A percentile compares a stretch with the other conserved stretches of the same genome.
Evolutionary conservation across 2,797 vertebrate genomes (phyloP).

Genomic region (Syngnathus rostellatus): DNA sequence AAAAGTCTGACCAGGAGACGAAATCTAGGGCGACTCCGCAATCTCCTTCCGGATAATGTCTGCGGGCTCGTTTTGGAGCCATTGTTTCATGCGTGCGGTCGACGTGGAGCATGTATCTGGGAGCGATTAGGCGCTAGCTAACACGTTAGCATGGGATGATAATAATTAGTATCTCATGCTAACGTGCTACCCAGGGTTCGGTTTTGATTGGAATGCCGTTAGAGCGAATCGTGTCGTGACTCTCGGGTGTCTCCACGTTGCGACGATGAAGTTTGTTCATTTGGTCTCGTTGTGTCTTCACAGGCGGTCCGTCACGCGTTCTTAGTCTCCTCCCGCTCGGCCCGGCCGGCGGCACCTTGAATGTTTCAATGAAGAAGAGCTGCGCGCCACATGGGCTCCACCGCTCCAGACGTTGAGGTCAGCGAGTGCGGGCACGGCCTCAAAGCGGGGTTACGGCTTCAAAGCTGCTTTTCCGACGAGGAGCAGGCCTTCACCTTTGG

Average conservation of each 20-base stretch:
- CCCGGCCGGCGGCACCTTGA: no score
- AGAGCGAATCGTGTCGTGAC: not conserved
- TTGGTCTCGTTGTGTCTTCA: no score
- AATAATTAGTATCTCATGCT: not conserved
- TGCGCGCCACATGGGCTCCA: not conserved
- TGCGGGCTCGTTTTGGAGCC: not conserved
- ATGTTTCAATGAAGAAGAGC: not conserved
- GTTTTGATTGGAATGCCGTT: not conserved
- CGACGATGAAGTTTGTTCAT: no score
- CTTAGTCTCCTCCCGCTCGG: no score
- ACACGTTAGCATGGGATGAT: no score
- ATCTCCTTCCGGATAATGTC: not conserved
- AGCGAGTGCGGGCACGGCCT: not conserved
- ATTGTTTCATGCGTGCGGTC: not conserved
- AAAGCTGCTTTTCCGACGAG: not conserved
- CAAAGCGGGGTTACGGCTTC: not conserved
- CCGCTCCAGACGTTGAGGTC: not conserved
- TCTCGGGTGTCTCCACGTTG: no score
- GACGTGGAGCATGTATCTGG: no score
- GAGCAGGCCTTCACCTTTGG: not conserved
- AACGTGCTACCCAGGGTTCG: not conserved
- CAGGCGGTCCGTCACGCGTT: not conserved
- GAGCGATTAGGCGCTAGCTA: not conserved
- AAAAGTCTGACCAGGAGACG: slow-evolving; percentile 8
- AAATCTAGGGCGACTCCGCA: not conserved